Evolutionary conservation across 2,888 invertebrate genomes (phyloP).

Genomic region (Pyrrhosoma nymphula): DNA sequence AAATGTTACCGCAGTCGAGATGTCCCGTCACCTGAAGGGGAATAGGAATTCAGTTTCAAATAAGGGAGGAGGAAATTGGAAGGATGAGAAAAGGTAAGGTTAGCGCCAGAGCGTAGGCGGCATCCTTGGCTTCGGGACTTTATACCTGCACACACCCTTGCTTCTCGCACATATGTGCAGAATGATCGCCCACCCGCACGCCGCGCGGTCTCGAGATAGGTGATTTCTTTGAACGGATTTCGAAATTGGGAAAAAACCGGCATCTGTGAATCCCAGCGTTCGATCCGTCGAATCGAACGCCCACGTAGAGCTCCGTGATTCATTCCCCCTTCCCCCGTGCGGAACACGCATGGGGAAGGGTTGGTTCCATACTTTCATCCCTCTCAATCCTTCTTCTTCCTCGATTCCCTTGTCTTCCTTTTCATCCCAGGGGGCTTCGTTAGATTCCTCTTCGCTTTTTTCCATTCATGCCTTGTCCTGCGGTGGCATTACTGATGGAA

Average conservation of each 20-base stretch:
- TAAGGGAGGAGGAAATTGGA: not conserved
- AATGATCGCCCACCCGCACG: not conserved
- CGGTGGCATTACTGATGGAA: too few relatives aligned
- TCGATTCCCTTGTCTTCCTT: not conserved
- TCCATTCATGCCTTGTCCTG: not conserved
- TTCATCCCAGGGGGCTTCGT: not conserved
- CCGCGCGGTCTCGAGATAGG: not conserved
- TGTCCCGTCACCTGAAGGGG: not conserved
- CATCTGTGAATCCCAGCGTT: constrained; percentile 46
- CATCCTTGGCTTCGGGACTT: not conserved
- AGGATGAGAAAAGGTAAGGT: not conserved
- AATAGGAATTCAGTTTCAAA: not conserved
- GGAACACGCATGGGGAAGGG: too few relatives aligned
- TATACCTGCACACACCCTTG: not conserved
- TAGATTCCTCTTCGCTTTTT: not conserved
- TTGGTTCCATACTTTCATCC: not conserved
- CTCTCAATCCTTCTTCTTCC: constrained; percentile 9
- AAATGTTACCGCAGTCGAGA: too few relatives aligned
- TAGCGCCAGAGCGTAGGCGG: not conserved
- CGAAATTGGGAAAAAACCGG: constrained; percentile 6
- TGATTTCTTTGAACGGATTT: not conserved
- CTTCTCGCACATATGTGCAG: not conserved
- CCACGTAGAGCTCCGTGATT: not conserved
- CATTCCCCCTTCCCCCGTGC: not conserved
- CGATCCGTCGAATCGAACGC: constrained; percentile 16